These are phyloP conservation scores for Bovichtus diacanthus DNA, from an alignment of 2,797 vertebrate genomes.

Conservation along the genomic window DNA sequence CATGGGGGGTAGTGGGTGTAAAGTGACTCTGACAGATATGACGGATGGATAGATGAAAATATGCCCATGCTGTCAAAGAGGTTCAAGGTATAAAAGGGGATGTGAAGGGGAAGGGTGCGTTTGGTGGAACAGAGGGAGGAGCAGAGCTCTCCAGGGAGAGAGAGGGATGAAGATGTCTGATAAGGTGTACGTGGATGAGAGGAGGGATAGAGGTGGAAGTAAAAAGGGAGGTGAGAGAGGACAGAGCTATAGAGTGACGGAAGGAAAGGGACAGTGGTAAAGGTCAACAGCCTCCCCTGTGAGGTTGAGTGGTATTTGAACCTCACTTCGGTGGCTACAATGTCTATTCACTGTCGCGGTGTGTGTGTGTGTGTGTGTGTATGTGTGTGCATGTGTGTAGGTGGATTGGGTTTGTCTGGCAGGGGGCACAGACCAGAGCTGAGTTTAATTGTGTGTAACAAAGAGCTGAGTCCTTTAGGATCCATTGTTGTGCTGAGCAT, in stretches of 20 bases:
- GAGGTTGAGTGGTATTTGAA: slow-evolving; percentile 84
- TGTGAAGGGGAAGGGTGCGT: slow-evolving; percentile 59
- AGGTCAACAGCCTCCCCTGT: slow-evolving; percentile 80
- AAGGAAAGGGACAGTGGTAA: slow-evolving; percentile 73
- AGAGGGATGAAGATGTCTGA: slow-evolving; percentile 63
- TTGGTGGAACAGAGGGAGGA: slow-evolving; percentile 54
- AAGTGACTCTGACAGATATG: slow-evolving; percentile 66
- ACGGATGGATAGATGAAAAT: slow-evolving; percentile 69
- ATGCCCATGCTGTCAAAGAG: slow-evolving; percentile 69
- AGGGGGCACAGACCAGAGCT: slow-evolving; percentile 55
- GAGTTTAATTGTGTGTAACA: slow-evolving; percentile 75
- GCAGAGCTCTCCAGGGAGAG: slow-evolving; percentile 60
- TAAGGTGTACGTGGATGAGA: slow-evolving; percentile 69
- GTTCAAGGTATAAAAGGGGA: slow-evolving; percentile 69
- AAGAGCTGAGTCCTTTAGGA: slow-evolving; percentile 76
- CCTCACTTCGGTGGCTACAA: slow-evolving; percentile 72
- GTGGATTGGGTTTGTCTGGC: slow-evolving; percentile 47
- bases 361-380: slow-evolving; percentile 43
- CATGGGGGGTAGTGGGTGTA: slow-evolving; percentile 40
- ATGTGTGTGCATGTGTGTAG: slow-evolving; percentile 13
- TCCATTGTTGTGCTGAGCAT: slow-evolving; percentile 61
- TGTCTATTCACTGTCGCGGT: slow-evolving; percentile 50
- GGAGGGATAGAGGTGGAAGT: slow-evolving; percentile 36
- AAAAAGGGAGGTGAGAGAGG: slow-evolving; percentile 13
- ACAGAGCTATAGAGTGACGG: slow-evolving; percentile 56